Evolutionary conservation across 2,797 vertebrate genomes (phyloP).

Genomic region (Gastrophryne carolinensis): DNA sequence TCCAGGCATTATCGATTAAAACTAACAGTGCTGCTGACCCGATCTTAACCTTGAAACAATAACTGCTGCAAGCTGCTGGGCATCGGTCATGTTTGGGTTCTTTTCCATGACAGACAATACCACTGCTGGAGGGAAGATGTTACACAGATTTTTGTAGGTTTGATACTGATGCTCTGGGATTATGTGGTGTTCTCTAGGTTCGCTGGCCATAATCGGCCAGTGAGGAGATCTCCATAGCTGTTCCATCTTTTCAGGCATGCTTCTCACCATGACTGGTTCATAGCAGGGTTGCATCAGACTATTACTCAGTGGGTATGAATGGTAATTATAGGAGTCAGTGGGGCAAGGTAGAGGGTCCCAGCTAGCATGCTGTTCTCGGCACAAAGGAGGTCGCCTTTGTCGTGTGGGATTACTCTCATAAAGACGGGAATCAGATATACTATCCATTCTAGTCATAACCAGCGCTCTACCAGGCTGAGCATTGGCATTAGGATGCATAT

Average conservation of each 20-base stretch:
- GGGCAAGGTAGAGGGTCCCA: conserved; percentile 93
- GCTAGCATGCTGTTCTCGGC: conserved; percentile 96
- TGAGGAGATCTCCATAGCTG: conserved; percentile 90
- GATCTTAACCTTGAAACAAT: conserved; percentile 94
- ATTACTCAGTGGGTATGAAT: conserved; percentile 87
- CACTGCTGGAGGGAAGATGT: conserved; percentile 93
- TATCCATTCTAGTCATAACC: conserved; percentile 98
- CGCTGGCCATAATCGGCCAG: conserved; percentile 81
- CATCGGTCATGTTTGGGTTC: conserved; percentile 94
- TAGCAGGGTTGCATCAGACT: conserved; percentile 94
- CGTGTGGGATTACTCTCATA: conserved; percentile 92
- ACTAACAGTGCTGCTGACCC: conserved; percentile 65
- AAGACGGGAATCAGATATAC: conserved; percentile 93
- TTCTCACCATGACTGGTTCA: conserved; percentile 95
- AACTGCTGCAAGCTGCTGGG: conserved; percentile 93
- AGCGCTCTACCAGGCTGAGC: conserved; percentile 89
- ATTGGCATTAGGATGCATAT: conserved; percentile 76
- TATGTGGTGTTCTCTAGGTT: conserved; percentile 84
- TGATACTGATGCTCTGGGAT: conserved; percentile 97
- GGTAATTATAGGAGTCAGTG: conserved; percentile 85
- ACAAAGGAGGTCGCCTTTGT: conserved; percentile 91
- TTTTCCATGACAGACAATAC: conserved; percentile 98
- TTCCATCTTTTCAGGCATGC: conserved; percentile 99
- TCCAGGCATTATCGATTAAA: conserved; percentile 40
- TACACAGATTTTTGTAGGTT: conserved; percentile 97